Percentiles rank a stretch among this genome's conserved stretches.
These are phyloP conservation scores for Salpingus planirostris DNA, from an alignment of 2,888 invertebrate genomes.

Conservation along the genomic window DNA sequence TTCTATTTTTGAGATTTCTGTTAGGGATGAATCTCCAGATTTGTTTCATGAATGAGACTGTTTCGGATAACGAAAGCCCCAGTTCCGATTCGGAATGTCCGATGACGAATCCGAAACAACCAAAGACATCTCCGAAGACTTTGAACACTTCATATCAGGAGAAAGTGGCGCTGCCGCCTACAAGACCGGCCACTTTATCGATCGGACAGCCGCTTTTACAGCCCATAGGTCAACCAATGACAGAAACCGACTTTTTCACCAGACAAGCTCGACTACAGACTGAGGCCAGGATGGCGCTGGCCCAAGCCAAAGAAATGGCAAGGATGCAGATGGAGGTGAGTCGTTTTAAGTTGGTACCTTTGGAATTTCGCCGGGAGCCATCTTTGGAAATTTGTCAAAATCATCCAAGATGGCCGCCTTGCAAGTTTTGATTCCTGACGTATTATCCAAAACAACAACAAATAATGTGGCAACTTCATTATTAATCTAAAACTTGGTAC, in stretches of 20 bases:
- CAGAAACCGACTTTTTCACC: constrained; percentile 72
- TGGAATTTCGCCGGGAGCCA: not conserved
- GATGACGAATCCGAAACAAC: constrained; percentile 35
- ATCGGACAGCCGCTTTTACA: constrained; percentile 44
- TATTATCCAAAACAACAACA: too few species aligned
- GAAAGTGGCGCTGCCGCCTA: constrained; percentile 16
- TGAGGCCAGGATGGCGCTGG: constrained; percentile 78
- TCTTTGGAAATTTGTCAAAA: too few species aligned
- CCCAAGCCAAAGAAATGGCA: constrained; percentile 87
- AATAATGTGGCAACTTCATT: too few species aligned
- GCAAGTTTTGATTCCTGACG: too few species aligned
- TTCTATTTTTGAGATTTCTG: too few species aligned
- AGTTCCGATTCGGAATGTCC: constrained; percentile 61
- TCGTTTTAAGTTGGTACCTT: constrained; percentile 40
- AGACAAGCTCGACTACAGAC: constrained; percentile 75
- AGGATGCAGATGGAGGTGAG: constrained; percentile 89
- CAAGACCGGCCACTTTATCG: constrained; percentile 35
- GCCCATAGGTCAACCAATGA: constrained; percentile 40
- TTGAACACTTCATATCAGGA: constrained; percentile 9
- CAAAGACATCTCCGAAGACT: constrained; percentile 26
- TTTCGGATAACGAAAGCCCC: constrained; percentile 74
- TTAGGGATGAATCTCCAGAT: constrained; percentile 93
- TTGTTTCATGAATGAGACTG: constrained; percentile 91
- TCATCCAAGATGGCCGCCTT: too few species aligned
- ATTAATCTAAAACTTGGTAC: too few species aligned